Conservation (phyloP, 2,888 invertebrate species). For the Ectemnius cavifrons region DNA sequence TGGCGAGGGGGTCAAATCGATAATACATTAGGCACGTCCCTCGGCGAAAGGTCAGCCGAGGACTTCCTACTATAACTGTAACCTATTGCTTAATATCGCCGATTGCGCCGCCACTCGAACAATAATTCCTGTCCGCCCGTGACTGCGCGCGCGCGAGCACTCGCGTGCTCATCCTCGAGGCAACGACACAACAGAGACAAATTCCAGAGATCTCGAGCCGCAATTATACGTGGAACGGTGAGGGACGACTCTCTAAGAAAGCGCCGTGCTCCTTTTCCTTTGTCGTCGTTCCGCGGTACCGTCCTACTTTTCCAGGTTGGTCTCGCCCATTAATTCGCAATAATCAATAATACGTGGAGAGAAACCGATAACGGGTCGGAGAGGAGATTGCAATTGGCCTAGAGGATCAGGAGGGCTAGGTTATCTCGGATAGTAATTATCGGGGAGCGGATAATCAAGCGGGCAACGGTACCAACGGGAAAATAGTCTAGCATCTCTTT, state of each 20-base stretch:
- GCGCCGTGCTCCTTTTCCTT: not conserved
- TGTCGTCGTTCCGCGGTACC: not conserved
- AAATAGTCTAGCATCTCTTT: not conserved
- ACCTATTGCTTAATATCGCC: conserved; percentile 44
- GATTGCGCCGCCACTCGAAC: conserved; percentile 20
- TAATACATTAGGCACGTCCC: conserved; percentile 52
- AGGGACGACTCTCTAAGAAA: not conserved
- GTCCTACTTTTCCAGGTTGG: not conserved
- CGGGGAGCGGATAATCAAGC: conserved; percentile 18
- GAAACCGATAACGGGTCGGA: conserved; percentile 29
- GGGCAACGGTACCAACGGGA: conserved; percentile 29
- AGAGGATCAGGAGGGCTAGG: conserved; percentile 14
- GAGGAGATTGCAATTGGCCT: not conserved
- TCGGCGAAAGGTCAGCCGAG: conserved; percentile 36
- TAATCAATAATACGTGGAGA: conserved; percentile 16
- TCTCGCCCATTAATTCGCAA: conserved; percentile 31
- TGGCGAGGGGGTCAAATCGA: conserved; percentile 62
- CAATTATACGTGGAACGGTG: not conserved
- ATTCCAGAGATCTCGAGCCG: not conserved
- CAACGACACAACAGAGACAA: conserved; percentile 1
- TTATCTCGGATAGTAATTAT: conserved; percentile 33
- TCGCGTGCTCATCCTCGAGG: not conserved
- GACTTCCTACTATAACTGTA: conserved; percentile 52
- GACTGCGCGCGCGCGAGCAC: conserved; percentile 17
- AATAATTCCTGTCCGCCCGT: conserved; percentile 26